Base-by-base conservation (phyloP, 2,797 vertebrate genomes). In the Paramormyrops hopkinsi region DNA sequence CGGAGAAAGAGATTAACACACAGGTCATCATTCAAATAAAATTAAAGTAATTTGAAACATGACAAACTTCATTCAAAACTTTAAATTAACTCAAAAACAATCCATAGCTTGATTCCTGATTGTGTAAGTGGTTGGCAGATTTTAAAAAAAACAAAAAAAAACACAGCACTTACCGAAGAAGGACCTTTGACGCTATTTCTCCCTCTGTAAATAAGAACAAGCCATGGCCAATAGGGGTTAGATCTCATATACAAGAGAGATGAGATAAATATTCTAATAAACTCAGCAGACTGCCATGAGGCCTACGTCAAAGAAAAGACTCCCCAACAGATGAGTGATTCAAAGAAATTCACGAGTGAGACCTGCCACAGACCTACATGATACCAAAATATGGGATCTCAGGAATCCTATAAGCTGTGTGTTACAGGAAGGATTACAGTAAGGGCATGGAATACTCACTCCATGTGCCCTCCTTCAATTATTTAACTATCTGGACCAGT, bases 181-280 rank as follows among this genome's bases (percentile, higher is more conserved):
- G 96, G 96, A 93, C 96, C 97, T 97, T 99, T 99, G 94, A 96
- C 97, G 95, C 96, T 97, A 95, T 97, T 99, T 94, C 98, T 97
- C 92, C 98, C 98, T 96, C 98, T 99, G 96, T 90, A 97, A 97
- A 25, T 88, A 91, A 92, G 73, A 91, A 90, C 59, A 88, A 56
- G 7, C 4, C 76, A 82, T 46, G 1, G 69, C 69, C 33, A 76
- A 41, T 17, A 41, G 14, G 14, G 33, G 33, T 76, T 50, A 85
- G 83, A 11, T 51, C 83, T 50, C 46, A 85, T 33, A 85, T 14
- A 7, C 22, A 82, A 82, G 4, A 37, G 29, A 76, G 37, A 22
- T 0, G 44, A 46, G 2, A 82, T 4, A 46, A 82, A 82, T 46
- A 46, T 82, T 82, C 41, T 82, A 46, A 37, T 76, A 46, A 82